phyloP scores from a whole-genome alignment of 2,113 vertebrate genomes.

The Callospermophilus lateralis region DNA sequence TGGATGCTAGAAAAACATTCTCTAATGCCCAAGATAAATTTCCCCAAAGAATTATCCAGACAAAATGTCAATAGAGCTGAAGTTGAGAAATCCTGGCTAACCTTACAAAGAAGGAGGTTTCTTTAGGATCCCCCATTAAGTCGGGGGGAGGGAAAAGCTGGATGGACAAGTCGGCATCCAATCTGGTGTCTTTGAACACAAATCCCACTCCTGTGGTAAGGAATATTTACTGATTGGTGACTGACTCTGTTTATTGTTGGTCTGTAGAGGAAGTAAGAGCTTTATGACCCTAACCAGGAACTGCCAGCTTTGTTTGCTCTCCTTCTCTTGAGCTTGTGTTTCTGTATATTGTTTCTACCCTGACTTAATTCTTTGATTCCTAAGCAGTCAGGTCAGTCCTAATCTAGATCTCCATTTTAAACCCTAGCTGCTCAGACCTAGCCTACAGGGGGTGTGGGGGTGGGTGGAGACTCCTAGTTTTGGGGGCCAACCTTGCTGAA shows the following conservation, averaged over 20 bases:
- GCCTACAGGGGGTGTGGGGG: neutral
- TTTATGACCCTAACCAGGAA: constrained; percentile 81
- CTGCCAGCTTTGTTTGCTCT: constrained; percentile 77
- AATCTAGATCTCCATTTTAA: constrained; percentile 48
- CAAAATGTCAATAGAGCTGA: neutral
- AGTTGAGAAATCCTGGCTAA: constrained; percentile 8
- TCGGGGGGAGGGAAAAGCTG: constrained; percentile 13
- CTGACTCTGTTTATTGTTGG: constrained; percentile 80
- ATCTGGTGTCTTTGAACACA: constrained; percentile 75
- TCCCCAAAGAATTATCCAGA: neutral
- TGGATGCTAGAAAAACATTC: neutral
- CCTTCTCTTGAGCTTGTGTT: constrained; percentile 67
- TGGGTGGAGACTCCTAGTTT: neutral
- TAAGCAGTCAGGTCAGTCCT: constrained; percentile 66
- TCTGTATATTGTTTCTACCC: constrained; percentile 80
- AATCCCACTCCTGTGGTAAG: constrained; percentile 53
- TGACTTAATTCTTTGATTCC: constrained; percentile 72
- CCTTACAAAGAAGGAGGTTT: constrained; percentile 32
- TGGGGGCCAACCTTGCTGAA: neutral
- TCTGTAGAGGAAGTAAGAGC: constrained; percentile 77
- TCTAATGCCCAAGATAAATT: neutral
- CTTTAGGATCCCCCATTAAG: constrained; percentile 44
- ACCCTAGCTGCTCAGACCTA: neutral
- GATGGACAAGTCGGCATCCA: constrained; percentile 15
- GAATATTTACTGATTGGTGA: constrained; percentile 81